Evolutionary conservation across 2,888 invertebrate genomes (phyloP), one percentile per base, ranked within the genome.

Genomic region (Caenorhabditis angaria): DNA sequence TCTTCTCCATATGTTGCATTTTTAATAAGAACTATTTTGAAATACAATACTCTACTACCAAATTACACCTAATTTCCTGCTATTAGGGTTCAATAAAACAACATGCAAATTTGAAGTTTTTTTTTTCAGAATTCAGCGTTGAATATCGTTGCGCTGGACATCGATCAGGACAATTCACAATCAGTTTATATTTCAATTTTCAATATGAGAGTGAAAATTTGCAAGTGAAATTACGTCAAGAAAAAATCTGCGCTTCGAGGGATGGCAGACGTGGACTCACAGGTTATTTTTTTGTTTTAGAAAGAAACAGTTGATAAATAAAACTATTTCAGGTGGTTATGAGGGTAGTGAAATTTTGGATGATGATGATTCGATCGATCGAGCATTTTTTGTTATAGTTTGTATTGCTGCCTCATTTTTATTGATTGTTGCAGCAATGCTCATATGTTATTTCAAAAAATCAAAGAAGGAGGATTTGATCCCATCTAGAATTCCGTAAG

Each of bases 61-160:
- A n/a, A n/a, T n/a, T n/a, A n/a, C n/a, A n/a, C n/a, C n/a, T n/a
- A n/a, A n/a, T n/a, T n/a, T n/a, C n/a, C n/a, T n/a, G n/a, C n/a
- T n/a, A n/a, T n/a, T n/a, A n/a, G n/a, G n/a, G n/a, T n/a, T n/a
- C n/a, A n/a, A n/a, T n/a, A n/a, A n/a, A n/a, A n/a, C n/a, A n/a
- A n/a, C 57, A 65, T 64, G 12, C 24, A 32, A 32, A 32, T 8
- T 32, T 5, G 18, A 41, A 6, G 2, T 14, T 3, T 41, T 10
- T 22, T 56, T 48, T 58, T 64, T 24, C 68, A 83, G 85, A 81
- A 32, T 86, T 86, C 71, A 67, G 76, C 35, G 77, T 86, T n/a
- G 86, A 86, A 63, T 85, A 83, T 70, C 79, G 85, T 47, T 85
- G 85, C 63, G 84, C 83, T 24, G 85, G 85, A 10, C 82, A 80